Conservation (phyloP, 2,113 vertebrate species). For the Pavo muticus region DNA sequence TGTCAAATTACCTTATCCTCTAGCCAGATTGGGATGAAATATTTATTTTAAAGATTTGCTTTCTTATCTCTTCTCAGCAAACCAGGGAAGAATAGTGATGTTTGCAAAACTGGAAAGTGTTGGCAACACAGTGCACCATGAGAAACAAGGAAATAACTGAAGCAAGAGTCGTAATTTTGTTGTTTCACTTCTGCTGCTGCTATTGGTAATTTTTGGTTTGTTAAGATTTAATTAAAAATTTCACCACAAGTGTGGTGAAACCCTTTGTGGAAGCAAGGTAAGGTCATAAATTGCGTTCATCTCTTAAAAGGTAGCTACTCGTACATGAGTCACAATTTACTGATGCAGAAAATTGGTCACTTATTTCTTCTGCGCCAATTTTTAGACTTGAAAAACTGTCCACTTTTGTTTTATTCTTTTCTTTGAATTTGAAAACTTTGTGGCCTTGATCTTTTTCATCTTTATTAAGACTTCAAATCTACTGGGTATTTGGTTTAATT, state of each 20-base stretch:
- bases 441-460: constrained; percentile 18
- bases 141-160: neutral
- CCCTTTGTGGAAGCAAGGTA: neutral
- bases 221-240: neutral
- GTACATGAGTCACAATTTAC: neutral
- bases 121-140: neutral
- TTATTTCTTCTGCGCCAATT: neutral
- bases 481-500: constrained; percentile 58
- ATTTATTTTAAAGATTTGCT: neutral
- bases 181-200: neutral
- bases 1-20: fast-evolving
- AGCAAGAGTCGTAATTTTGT: neutral
- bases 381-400: neutral
- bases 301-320: neutral
- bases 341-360: neutral
- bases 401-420: neutral
- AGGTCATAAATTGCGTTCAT: neutral
- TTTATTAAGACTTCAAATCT: constrained; percentile 45
- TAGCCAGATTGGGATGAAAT: neutral
- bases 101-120: neutral
- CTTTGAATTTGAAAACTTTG: neutral
- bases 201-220: neutral
- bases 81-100: neutral
- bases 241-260: neutral
- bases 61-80: neutral